Percentiles rank a stretch among this genome's conserved stretches.
Evolutionary conservation across 1,140 invertebrate genomes (phyloP).

Genomic region (Trypoxylus dichotomus): DNA sequence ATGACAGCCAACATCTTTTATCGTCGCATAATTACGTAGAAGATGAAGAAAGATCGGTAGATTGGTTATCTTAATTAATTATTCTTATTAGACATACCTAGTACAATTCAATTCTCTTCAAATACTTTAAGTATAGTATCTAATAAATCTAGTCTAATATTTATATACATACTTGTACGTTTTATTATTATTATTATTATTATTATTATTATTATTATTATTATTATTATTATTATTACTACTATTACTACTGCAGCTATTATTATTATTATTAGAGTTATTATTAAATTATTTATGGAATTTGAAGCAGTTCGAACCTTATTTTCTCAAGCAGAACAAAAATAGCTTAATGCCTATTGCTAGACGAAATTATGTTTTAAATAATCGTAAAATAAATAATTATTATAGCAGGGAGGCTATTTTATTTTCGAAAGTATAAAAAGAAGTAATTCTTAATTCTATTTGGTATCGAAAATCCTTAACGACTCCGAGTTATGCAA

Average conservation of each 20-base stretch:
- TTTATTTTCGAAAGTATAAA: background rate
- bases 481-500: background rate
- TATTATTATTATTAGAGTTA: too few species aligned
- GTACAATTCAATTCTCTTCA: background rate
- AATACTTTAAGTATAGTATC: background rate
- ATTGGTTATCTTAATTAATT: conserved; percentile 6
- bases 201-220: background rate
- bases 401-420: background rate
- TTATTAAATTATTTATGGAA: background rate
- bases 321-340: background rate
- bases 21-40: conserved; percentile 31
- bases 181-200: background rate
- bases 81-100: background rate
- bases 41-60: conserved; percentile 5
- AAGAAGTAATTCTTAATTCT: background rate
- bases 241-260: too few species aligned
- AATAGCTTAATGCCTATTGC: background rate
- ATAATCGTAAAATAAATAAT: background rate
- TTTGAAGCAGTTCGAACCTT: background rate
- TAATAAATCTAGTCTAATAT: background rate
- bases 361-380: background rate
- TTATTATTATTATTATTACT: background rate
- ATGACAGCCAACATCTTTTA: conserved; percentile 79
- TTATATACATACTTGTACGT: background rate
- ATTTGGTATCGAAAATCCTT: background rate